These are phyloP conservation scores for Acromyrmex echinatior DNA, from an alignment of 1,140 invertebrate species.

Conservation along the genomic window DNA sequence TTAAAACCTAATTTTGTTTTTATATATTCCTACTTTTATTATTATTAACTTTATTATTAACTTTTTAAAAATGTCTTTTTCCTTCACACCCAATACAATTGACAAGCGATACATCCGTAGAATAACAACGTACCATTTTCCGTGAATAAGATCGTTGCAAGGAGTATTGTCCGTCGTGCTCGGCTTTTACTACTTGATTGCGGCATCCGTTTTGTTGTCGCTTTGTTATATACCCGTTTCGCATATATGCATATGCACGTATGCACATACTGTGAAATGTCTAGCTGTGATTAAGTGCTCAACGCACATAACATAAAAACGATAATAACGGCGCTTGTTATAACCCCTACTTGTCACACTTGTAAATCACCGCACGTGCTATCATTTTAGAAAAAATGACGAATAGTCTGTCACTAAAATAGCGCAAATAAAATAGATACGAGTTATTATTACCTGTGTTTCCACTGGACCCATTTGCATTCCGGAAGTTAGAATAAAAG, in stretches of 20 bases:
- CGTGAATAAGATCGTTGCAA: background rate
- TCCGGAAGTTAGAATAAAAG: background rate
- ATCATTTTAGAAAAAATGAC: slow-evolving; percentile 43
- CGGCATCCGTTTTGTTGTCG: background rate
- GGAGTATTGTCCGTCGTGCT: slow-evolving; percentile 13
- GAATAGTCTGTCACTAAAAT: slow-evolving; percentile 25
- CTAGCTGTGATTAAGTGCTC: slow-evolving; percentile 41
- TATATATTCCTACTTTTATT: background rate
- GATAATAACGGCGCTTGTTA: slow-evolving; percentile 35
- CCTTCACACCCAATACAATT: background rate
- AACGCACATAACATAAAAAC: slow-evolving; percentile 9
- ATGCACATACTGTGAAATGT: slow-evolving; percentile 43
- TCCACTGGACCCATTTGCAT: background rate
- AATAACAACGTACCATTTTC: slow-evolving; percentile 47
- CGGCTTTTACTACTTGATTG: background rate
- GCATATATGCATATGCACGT: slow-evolving; percentile 18
- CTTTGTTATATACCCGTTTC: slow-evolving; percentile 63
- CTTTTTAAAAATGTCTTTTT: background rate
- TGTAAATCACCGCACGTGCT: slow-evolving; percentile 45
- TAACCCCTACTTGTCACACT: slow-evolving; percentile 26
- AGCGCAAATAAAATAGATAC: background rate
- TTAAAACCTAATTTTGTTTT: background rate
- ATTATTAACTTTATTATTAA: background rate
- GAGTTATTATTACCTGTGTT: background rate
- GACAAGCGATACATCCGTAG: background rate